A percentile compares a stretch with the other conserved stretches of the same genome.
These are phyloP conservation scores for Dicrurus megarhynchus DNA, from an alignment of 2,113 vertebrate genomes.

Conservation along the genomic window DNA sequence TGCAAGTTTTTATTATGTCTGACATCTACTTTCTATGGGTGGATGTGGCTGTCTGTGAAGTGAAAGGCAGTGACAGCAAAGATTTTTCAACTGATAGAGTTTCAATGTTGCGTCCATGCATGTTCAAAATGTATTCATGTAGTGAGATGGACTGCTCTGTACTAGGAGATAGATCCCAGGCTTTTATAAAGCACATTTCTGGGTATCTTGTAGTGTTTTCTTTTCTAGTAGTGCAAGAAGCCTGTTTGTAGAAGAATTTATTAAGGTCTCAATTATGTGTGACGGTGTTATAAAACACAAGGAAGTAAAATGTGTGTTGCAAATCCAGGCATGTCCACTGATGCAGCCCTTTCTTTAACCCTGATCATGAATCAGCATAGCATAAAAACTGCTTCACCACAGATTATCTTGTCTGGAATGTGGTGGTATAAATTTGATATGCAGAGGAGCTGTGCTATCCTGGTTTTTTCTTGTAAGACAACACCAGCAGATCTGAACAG, in stretches of 20 bases:
- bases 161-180: neutral
- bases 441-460: neutral
- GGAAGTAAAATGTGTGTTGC: neutral
- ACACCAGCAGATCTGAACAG: neutral
- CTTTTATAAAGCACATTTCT: neutral
- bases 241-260: constrained; percentile 14
- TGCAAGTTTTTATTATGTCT: neutral
- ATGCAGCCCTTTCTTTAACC: neutral
- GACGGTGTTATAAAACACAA: neutral
- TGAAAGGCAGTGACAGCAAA: neutral
- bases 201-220: neutral
- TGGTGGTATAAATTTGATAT: neutral
- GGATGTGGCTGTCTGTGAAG: neutral
- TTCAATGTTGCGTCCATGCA: neutral
- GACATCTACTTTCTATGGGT: neutral
- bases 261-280: neutral
- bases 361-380: constrained; percentile 14
- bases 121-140: neutral
- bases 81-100: neutral
- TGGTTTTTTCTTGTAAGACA: neutral
- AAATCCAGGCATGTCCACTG: neutral
- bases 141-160: neutral
- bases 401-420: neutral
- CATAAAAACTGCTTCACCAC: neutral
- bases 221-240: neutral